Base-by-base conservation (phyloP, 2,888 invertebrate genomes). In the Eulithis testata region DNA sequence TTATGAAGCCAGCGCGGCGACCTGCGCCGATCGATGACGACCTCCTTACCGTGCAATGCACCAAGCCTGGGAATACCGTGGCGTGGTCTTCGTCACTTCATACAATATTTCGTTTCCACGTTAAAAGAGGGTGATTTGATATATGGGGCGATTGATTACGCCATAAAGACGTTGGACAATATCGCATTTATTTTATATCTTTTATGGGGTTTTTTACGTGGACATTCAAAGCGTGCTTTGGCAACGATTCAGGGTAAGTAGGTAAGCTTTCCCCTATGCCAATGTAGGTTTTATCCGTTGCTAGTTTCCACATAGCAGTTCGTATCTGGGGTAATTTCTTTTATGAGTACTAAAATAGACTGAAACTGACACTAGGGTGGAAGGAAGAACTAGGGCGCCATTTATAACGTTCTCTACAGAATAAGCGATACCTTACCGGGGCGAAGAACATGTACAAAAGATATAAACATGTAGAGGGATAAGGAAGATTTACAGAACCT, bases 41-140 rank as follows among this genome's bases (percentile, higher is more conserved):
- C 92, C 92, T 85, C 88, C 86, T 92, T 91, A 84, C 83, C 86
- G 92, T 87, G 83, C 92, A 84, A 88, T 91, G 92, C 92, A 92
- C 92, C 88, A 84, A 83, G 84, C 84, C 83, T 80, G 84, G 87
- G 88, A 86, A 78, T 86, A 82, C 81, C 79, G 81, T 78, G 74
- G 75, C 78, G 75, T 76, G 67, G 65, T 66, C 69, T 45, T 63
- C 64, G 60, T 51, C 62, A 65, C 67, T 61, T 63, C 61, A 66
- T 69, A 60, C 55, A 65, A 56, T 60, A 71, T 66, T 65, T 66
- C 56, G 51, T 53, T 63, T 63, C 40, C 57, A 56, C 27, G 53
- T 50, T 65, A 47, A 40, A 60, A 45, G 47, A 40, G 51, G 51
- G 14, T 31, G 21, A 55, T 54, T 55, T 56, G 45, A 44, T 11